Evolutionary conservation across 2,888 invertebrate species (phyloP), one percentile per base, ranked within the genome.

Genomic region (Liodrosophila aerea): DNA sequence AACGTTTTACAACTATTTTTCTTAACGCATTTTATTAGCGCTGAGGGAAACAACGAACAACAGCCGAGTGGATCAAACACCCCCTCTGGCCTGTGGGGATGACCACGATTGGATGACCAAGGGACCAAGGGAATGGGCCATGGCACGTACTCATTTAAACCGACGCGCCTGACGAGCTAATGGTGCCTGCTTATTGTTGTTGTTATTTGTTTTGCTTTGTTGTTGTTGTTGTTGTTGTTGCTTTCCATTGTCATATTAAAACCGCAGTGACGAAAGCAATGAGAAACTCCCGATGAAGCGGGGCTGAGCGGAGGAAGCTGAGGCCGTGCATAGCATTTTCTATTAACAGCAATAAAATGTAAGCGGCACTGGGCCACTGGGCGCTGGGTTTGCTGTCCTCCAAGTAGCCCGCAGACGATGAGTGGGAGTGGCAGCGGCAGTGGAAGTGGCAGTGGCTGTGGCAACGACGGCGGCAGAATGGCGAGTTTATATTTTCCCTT

Each of bases 1-100:
- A 77, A 64, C 86, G 86, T 87, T 84, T 82, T 82, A 77, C 76
- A 84, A 84, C 87, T 82, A 87, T 87, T 87, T 85, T 87, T 87
- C 86, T 85, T 86, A 74, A 70, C 73, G 76, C 76, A 66, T 83
- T 78, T 85, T 86, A 81, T 83, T 74, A 51, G 67, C 70, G 85
- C 83, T 73, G 49, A 60, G 82, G 86, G 81, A 70, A 73, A 47
- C 60, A 29, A 54, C 16, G 16, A 16, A 18, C 39, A 33, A 34
- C 60, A n/a, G n/a, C n/a, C n/a, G n/a, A n/a, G n/a, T n/a, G 64
- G 63, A 56, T 60, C 57, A 13, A 49, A 36, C 16, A 15, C 27
- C 27, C 40, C 43, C 29, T 49, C 43, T 16, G 31, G 39, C n/a
- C n/a, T n/a, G n/a, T n/a, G 22, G 56, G 47, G 59, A 33, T 67